These are phyloP conservation scores for Thaumetopoea pityocampa DNA, from an alignment of 1,140 invertebrate species.

Conservation along the genomic window DNA sequence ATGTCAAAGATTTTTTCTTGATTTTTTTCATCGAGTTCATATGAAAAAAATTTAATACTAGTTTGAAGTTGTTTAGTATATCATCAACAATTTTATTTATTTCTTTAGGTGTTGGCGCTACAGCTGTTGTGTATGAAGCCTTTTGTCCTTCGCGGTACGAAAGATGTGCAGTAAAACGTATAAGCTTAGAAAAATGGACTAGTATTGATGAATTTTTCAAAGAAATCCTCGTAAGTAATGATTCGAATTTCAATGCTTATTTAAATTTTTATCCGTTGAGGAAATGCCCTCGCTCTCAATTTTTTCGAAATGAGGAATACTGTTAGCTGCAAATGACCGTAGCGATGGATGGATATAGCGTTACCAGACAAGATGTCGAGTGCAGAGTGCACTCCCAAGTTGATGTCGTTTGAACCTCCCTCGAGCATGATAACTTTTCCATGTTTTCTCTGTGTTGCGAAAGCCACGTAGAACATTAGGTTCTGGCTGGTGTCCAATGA, in stretches of 20 bases:
- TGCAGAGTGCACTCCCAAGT: no score
- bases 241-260: not conserved
- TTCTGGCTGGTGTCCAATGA: no score
- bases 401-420: no score
- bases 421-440: no score
- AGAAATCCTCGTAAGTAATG: conserved; percentile 82
- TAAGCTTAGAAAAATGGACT: conserved; percentile 99
- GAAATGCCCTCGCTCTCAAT: no score
- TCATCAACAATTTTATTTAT: not conserved
- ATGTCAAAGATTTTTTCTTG: conserved; percentile 17
- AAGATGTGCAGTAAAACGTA: conserved; percentile 98
- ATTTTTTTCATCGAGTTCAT: conserved; percentile 21
- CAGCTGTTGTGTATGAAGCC: conserved; percentile 94
- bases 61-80: not conserved
- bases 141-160: conserved; percentile 93
- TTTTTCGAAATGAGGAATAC: no score
- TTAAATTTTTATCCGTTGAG: not conserved
- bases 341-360: no score
- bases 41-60: no score
- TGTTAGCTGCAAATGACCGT: no score
- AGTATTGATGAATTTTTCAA: conserved; percentile 97
- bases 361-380: no score
- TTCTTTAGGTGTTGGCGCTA: conserved; percentile 91
- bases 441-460: no score
- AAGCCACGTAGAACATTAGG: no score